A percentile compares a stretch with the other conserved stretches of the same genome.
These are phyloP conservation scores for Seriola quinqueradiata DNA, from an alignment of 2,113 vertebrate species.

Conservation along the genomic window DNA sequence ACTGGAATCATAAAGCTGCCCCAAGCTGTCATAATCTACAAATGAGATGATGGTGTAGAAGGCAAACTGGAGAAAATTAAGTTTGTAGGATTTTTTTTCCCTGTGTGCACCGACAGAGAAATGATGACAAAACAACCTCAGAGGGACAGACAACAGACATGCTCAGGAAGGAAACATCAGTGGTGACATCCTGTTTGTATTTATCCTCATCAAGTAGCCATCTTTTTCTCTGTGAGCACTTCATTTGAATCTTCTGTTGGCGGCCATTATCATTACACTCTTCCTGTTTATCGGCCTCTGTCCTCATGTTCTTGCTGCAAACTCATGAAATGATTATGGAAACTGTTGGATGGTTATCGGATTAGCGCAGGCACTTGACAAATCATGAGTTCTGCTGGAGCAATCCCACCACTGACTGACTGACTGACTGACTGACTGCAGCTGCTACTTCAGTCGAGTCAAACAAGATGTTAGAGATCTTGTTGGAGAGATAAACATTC, in stretches of 20 bases:
- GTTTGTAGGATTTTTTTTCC: slow-evolving; percentile 9
- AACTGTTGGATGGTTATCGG: slow-evolving; percentile 65
- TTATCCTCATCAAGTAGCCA: slow-evolving; percentile 34
- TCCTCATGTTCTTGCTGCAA: slow-evolving; percentile 47
- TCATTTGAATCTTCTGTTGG: slow-evolving; percentile 61
- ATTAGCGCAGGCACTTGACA: slow-evolving; percentile 67
- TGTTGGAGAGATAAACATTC: neutral
- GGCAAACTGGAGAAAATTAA: slow-evolving; percentile 27
- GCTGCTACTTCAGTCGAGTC: slow-evolving; percentile 8
- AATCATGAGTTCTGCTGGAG: slow-evolving; percentile 72
- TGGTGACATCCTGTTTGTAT: slow-evolving; percentile 65
- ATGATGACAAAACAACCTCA: slow-evolving; percentile 2
- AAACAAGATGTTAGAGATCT: neutral
- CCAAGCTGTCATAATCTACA: neutral
- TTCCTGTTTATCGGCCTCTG: slow-evolving; percentile 73
- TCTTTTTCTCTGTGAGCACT: slow-evolving; percentile 46
- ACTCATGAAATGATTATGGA: slow-evolving; percentile 46
- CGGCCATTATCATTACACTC: slow-evolving; percentile 63
- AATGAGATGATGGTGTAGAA: neutral
- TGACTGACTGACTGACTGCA: neutral
- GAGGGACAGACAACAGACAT: slow-evolving; percentile 37
- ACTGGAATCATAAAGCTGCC: neutral
- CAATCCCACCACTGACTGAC: slow-evolving; percentile 13
- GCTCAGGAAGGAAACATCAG: slow-evolving; percentile 63
- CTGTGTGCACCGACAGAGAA: slow-evolving; percentile 2